Conservation (phyloP, 2,888 invertebrate species). For the Leucozona laternaria region DNA sequence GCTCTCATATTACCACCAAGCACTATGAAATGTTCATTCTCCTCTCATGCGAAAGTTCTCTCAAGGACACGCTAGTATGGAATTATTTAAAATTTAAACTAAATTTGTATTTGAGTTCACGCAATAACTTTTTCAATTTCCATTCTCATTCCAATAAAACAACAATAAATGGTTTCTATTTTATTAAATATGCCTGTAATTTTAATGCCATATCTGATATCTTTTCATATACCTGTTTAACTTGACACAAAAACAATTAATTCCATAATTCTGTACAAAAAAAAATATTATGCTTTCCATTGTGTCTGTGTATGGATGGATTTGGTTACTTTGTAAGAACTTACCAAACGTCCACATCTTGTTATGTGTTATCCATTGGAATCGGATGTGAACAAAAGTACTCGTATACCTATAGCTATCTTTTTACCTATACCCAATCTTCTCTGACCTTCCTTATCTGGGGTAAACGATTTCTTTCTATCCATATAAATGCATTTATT, state of each 20-base stretch:
- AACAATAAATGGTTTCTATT: background rate
- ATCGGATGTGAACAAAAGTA: constrained; percentile 2
- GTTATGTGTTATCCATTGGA: constrained; percentile 19
- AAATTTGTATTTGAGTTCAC: background rate
- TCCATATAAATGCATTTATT: constrained; percentile 26
- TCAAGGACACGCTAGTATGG: no score
- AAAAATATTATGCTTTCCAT: background rate
- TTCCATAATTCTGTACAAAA: background rate
- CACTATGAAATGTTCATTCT: no score
- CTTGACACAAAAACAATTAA: constrained; percentile 1
- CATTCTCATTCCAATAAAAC: background rate
- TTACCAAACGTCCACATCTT: constrained; percentile 11
- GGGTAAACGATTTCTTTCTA: constrained; percentile 34
- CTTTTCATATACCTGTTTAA: background rate
- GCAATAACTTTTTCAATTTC: background rate
- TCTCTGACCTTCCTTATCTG: constrained; percentile 44
- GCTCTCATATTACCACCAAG: no score
- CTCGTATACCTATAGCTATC: background rate
- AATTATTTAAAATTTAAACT: no score
- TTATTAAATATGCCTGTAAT: background rate
- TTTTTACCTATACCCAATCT: constrained; percentile 5
- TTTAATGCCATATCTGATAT: background rate
- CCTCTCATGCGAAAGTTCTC: no score
- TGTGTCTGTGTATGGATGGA: background rate
- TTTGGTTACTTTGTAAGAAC: constrained; percentile 2